phyloP scores from a whole-genome alignment of 2,888 invertebrate species.

The Caprella mutica region DNA sequence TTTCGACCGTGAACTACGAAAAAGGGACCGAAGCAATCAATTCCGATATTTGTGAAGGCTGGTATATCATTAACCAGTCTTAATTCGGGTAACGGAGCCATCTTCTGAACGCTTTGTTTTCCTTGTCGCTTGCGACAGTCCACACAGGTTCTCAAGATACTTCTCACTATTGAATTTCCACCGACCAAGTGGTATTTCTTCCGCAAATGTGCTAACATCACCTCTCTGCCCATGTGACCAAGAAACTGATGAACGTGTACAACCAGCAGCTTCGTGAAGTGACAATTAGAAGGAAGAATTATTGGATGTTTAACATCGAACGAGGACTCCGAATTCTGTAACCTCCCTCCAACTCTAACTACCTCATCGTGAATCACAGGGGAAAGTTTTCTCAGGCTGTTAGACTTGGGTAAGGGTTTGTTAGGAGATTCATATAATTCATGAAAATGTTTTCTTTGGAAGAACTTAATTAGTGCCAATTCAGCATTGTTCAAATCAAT shows the following conservation, averaged over 20 bases:
- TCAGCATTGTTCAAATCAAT: neutral
- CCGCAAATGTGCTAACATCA: neutral
- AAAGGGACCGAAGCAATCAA: slow-evolving; percentile 7
- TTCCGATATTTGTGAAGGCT: neutral
- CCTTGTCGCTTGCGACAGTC: neutral
- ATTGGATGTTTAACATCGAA: neutral
- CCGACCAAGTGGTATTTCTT: neutral
- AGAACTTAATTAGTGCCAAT: neutral
- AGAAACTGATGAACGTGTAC: neutral
- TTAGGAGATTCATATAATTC: neutral
- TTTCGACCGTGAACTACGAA: neutral
- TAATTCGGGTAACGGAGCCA: neutral
- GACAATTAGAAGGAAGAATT: neutral
- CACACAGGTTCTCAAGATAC: neutral
- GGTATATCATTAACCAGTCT: neutral
- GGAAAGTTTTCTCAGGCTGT: neutral
- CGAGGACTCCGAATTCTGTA: neutral
- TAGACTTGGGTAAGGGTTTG: neutral
- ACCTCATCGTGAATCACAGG: neutral
- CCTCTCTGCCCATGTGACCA: neutral
- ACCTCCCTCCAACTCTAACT: neutral
- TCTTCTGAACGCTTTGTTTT: neutral
- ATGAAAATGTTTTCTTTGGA: neutral
- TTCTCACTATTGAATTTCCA: neutral
- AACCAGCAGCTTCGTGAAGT: neutral